These are phyloP conservation scores for Marcusenius ussheri DNA, from an alignment of 2,113 vertebrate species.

Conservation along the genomic window DNA sequence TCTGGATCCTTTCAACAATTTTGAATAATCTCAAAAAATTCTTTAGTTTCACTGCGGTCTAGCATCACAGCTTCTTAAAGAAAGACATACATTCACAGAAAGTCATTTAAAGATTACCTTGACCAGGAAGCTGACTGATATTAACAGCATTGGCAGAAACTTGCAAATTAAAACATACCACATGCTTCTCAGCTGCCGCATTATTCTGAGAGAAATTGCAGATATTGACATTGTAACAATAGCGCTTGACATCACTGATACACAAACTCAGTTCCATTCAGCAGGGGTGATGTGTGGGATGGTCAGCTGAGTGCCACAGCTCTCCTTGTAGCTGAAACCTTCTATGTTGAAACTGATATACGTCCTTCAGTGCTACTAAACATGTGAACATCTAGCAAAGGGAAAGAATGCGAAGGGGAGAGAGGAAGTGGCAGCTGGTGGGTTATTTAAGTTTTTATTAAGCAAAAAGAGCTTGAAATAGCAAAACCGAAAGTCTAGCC, in stretches of 20 bases:
- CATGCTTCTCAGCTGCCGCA: not conserved
- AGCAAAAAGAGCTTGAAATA: not conserved
- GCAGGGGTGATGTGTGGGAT: not conserved
- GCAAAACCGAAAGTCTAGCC: not conserved
- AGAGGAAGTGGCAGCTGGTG: not conserved
- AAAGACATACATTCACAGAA: not conserved
- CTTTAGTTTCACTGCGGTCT: not conserved
- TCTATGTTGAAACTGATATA: not conserved
- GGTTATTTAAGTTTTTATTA: not conserved
- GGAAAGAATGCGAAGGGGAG: not conserved
- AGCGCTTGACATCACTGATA: not conserved
- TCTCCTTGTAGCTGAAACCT: not conserved
- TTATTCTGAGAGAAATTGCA: not conserved
- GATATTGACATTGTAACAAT: not conserved
- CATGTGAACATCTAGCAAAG: not conserved
- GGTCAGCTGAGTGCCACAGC: not conserved
- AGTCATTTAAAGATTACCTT: not conserved
- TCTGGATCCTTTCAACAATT: not conserved
- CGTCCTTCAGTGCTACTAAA: not conserved
- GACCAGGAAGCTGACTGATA: not conserved
- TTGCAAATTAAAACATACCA: not conserved
- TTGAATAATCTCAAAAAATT: not conserved
- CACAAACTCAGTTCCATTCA: not conserved
- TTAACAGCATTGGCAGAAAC: not conserved
- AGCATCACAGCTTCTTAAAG: not conserved